These are phyloP conservation scores for Psylliodes chrysocephalus DNA, from an alignment of 2,888 invertebrate genomes.

Conservation along the genomic window DNA sequence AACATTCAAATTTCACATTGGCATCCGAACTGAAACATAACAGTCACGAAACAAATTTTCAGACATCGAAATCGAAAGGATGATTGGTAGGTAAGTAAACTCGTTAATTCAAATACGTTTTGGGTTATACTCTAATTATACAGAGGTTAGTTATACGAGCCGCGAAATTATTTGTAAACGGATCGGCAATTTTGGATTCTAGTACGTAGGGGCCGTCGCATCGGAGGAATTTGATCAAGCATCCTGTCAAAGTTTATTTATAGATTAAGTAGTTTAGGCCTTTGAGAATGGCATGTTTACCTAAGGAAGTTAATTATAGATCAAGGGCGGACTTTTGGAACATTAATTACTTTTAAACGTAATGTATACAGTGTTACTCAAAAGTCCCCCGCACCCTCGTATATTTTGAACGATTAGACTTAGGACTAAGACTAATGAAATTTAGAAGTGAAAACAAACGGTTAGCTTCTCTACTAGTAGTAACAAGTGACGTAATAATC, in stretches of 20 bases:
- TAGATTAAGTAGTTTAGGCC: background rate
- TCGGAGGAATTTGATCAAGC: background rate
- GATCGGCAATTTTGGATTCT: background rate
- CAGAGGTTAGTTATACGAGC: slow-evolving; percentile 8
- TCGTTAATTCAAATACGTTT: background rate
- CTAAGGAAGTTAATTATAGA: background rate
- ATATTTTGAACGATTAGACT: no score
- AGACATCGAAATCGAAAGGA: background rate
- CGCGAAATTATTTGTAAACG: slow-evolving; percentile 1
- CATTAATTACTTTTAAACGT: no score
- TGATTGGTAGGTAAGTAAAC: background rate
- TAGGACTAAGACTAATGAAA: no score
- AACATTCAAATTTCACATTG: background rate
- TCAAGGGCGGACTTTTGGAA: no score
- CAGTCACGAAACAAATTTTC: slow-evolving; percentile 2
- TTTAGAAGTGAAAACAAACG: no score
- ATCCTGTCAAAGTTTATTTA: background rate
- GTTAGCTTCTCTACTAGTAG: no score
- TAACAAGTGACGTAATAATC: no score
- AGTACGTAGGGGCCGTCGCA: no score
- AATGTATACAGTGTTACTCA: no score
- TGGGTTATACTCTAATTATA: slow-evolving; percentile 10
- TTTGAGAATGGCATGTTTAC: background rate
- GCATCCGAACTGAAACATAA: background rate
- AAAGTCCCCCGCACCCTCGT: no score